Percentiles rank a stretch among this genome's conserved stretches.
Evolutionary conservation across 2,888 invertebrate species (phyloP).

Genomic region (Hypolimnas misippus): DNA sequence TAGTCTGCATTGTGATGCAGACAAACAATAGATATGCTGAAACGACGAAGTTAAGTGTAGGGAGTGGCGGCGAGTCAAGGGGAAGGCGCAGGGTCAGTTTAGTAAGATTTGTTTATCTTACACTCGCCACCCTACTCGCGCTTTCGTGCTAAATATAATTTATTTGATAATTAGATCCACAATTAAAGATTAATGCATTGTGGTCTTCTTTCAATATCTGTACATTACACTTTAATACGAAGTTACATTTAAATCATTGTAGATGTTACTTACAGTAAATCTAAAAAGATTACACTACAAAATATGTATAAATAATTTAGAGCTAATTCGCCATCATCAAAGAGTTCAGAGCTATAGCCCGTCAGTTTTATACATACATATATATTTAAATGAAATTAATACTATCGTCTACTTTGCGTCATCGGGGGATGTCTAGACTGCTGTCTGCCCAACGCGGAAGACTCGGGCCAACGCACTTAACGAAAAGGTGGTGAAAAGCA

Average conservation of each 20-base stretch:
- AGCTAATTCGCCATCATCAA: not conserved
- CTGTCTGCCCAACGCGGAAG: slow-evolving; percentile 47
- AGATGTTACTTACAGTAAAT: no score
- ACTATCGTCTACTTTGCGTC: slow-evolving; percentile 48
- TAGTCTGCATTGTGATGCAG: slow-evolving; percentile 20
- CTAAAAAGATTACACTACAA: no score
- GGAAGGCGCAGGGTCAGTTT: slow-evolving; percentile 1
- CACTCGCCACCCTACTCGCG: not conserved
- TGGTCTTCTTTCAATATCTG: no score
- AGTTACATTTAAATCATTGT: no score
- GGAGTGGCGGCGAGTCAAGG: slow-evolving; percentile 1
- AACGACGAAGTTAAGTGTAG: slow-evolving; percentile 15
- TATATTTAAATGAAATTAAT: slow-evolving; percentile 26
- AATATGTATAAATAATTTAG: not conserved
- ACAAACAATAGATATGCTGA: slow-evolving; percentile 19
- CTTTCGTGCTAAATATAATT: not conserved
- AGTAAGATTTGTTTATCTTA: slow-evolving; percentile 16
- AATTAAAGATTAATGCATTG: not conserved
- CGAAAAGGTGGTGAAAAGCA: slow-evolving; percentile 11
- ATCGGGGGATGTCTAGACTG: slow-evolving; percentile 60
- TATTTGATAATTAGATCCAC: not conserved
- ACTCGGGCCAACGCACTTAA: slow-evolving; percentile 34
- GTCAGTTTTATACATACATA: not conserved
- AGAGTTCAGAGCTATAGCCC: not conserved
- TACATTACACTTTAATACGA: no score